Conservation (phyloP, 2,888 invertebrate genomes). For the Diaperis boleti region DNA sequence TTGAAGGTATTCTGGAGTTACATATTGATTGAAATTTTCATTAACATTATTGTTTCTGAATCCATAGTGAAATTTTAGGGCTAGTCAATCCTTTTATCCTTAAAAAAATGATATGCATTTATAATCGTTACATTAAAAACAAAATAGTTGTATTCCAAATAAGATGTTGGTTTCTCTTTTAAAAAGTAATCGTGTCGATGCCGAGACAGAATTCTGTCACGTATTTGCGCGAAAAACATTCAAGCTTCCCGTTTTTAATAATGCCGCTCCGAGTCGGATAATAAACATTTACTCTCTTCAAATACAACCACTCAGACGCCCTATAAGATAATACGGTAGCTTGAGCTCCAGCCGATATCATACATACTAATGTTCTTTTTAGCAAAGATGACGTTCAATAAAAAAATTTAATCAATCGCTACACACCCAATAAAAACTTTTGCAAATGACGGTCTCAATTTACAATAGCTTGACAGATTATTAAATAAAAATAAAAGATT, state of each 20-base stretch:
- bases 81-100: too few relatives aligned
- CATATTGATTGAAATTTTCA: too few relatives aligned
- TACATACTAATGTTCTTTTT: conserved; percentile 57
- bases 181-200: conserved; percentile 46
- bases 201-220: conserved; percentile 58
- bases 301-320: conserved; percentile 57
- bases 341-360: conserved; percentile 51
- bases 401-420: too few relatives aligned
- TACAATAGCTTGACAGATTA: too few relatives aligned
- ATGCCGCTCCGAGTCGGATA: conserved; percentile 58
- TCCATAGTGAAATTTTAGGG: too few relatives aligned
- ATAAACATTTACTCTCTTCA: conserved; percentile 62
- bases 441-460: too few relatives aligned
- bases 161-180: conserved; percentile 29
- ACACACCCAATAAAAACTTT: too few relatives aligned
- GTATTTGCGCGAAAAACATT: conserved; percentile 50
- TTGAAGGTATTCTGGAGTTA: too few relatives aligned
- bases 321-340: conserved; percentile 59
- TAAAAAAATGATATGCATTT: too few relatives aligned
- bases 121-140: too few relatives aligned
- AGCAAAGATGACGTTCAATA: conserved; percentile 37
- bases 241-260: conserved; percentile 61
- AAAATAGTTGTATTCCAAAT: conserved; percentile 8
- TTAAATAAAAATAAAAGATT: too few relatives aligned
- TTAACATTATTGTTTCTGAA: too few relatives aligned